Percentiles rank a stretch among this genome's conserved stretches.
These are phyloP conservation scores for Lagodon rhomboides DNA, from an alignment of 2,797 vertebrate genomes.

Conservation along the genomic window DNA sequence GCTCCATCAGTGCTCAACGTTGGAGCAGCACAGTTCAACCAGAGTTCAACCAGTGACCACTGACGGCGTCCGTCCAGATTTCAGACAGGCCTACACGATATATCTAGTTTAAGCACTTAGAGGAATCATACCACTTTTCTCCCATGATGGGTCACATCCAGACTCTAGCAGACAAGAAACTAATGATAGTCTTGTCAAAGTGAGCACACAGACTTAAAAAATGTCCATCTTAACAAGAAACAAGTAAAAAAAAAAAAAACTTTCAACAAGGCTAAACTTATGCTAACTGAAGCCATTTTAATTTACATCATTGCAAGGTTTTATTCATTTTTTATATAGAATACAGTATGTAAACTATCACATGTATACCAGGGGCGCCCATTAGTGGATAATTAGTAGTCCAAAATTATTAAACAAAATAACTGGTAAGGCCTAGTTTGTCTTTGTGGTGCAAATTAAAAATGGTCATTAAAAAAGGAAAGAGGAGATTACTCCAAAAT, in stretches of 20 bases:
- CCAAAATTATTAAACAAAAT: too few relatives aligned
- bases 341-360: neutral
- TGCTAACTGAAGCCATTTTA: neutral
- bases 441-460: neutral
- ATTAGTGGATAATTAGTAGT: too few relatives aligned
- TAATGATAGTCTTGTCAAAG: slow-evolving; percentile 53
- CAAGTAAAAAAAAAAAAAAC: neutral
- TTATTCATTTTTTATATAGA: neutral
- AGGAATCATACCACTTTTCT: slow-evolving; percentile 36
- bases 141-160: slow-evolving; percentile 36
- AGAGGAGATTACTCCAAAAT: neutral
- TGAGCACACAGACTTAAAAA: slow-evolving; percentile 48
- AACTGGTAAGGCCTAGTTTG: too few relatives aligned
- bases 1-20: slow-evolving; percentile 36
- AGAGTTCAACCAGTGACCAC: slow-evolving; percentile 49
- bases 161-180: slow-evolving; percentile 35
- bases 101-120: slow-evolving; percentile 69
- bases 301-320: neutral
- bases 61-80: slow-evolving; percentile 26
- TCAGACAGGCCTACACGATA: slow-evolving; percentile 33
- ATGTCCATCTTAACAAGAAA: slow-evolving; percentile 53
- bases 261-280: neutral
- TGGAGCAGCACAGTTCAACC: slow-evolving; percentile 57
- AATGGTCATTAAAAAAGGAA: neutral
- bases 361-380: too few relatives aligned